phyloP scores from a whole-genome alignment of 2,113 vertebrate species.

The Mesocricetus auratus region DNA sequence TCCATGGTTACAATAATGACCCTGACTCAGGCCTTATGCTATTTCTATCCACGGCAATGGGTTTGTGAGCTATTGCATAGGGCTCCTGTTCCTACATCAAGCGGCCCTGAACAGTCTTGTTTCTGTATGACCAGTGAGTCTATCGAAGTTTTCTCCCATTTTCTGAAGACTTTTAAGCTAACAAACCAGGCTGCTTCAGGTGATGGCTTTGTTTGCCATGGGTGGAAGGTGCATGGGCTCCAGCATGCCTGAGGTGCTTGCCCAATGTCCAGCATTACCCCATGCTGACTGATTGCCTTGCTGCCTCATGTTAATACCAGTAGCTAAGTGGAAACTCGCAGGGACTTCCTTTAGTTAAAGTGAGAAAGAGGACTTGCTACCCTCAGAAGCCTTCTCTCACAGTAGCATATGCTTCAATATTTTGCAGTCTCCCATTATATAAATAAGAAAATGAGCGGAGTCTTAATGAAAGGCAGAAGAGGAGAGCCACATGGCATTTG shows the following conservation, averaged over 20 bases:
- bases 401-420: background rate
- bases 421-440: background rate
- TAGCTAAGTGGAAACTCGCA: background rate
- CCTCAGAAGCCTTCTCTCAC: background rate
- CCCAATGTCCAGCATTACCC: no score
- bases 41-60: background rate
- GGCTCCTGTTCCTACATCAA: background rate
- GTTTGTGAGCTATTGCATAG: background rate
- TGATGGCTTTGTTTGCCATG: no score
- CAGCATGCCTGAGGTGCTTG: rapidly evolving
- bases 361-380: background rate
- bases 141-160: background rate
- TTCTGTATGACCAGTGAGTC: background rate
- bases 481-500: background rate
- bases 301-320: background rate
- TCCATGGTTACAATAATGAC: background rate
- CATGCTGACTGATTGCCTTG: background rate
- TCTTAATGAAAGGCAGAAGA: background rate
- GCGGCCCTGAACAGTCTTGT: background rate
- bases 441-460: background rate
- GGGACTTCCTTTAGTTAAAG: background rate
- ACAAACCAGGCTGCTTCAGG: background rate
- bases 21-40: background rate
- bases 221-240: rapidly evolving
- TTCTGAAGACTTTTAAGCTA: background rate